phyloP scores from a whole-genome alignment of 2,888 invertebrate species.

The Phyllotreta cruciferae region DNA sequence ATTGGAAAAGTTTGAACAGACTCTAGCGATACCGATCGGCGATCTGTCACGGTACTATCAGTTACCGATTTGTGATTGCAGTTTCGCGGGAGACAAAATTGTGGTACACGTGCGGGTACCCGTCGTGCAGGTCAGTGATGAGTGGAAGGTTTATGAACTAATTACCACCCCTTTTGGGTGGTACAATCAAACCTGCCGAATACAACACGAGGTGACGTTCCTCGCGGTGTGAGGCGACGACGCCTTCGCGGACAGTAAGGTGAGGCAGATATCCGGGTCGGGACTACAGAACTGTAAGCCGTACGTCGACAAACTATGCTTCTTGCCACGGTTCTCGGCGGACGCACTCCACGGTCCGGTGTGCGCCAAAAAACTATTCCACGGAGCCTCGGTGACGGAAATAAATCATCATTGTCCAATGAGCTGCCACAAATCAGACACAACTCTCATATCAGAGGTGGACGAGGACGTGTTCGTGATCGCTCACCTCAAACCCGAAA shows the following conservation, averaged over 20 bases:
- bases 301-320: conserved; percentile 34
- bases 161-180: conserved; percentile 38
- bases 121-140: conserved; percentile 13
- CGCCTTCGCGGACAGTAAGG: too few relatives aligned
- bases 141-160: conserved; percentile 34
- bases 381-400: conserved; percentile 37
- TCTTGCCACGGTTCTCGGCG: conserved; percentile 27
- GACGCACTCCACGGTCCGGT: conserved; percentile 23
- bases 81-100: conserved; percentile 22
- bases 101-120: conserved; percentile 29
- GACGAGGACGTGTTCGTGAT: conserved; percentile 30
- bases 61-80: conserved; percentile 38
- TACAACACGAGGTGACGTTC: too few relatives aligned
- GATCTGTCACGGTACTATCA: conserved; percentile 31
- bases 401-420: conserved; percentile 35
- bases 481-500: conserved; percentile 28
- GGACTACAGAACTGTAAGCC: conserved; percentile 35
- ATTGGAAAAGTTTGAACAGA: conserved; percentile 15
- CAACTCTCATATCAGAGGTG: conserved; percentile 35
- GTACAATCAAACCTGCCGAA: conserved; percentile 36
- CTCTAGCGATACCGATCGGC: conserved; percentile 29
- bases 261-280: background rate
- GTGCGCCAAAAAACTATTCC: conserved; percentile 35
- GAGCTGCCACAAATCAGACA: conserved; percentile 30
- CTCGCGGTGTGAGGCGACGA: too few relatives aligned